A percentile compares a stretch with the other conserved stretches of the same genome.
phyloP scores from a whole-genome alignment of 2,888 invertebrate species.

The Atethmia centrago region DNA sequence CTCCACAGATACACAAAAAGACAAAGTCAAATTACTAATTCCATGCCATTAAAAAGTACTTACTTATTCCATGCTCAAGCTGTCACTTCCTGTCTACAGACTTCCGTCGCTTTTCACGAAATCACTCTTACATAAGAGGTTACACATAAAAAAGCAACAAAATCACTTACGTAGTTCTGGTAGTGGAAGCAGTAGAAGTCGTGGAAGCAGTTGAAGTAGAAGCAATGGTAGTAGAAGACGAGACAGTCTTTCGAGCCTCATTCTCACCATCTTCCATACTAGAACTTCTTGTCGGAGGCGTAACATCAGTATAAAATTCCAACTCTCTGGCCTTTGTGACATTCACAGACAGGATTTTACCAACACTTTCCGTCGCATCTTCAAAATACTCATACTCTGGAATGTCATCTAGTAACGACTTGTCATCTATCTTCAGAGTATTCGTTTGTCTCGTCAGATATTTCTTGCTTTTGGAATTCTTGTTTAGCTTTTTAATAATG shows the following conservation, averaged over 20 bases:
- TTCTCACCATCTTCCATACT: rapidly evolving
- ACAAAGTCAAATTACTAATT: too few relatives aligned
- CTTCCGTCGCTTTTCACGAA: too few relatives aligned
- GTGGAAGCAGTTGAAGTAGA: too few relatives aligned
- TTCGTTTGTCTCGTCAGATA: conserved; percentile 70
- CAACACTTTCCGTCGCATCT: conserved; percentile 34
- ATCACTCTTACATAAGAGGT: too few relatives aligned
- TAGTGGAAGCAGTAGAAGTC: too few relatives aligned
- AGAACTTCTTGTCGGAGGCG: rapidly evolving
- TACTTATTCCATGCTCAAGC: too few relatives aligned
- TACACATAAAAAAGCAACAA: too few relatives aligned
- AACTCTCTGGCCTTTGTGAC: conserved; percentile 4
- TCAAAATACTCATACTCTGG: conserved; percentile 67
- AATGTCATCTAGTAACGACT: conserved; percentile 49
- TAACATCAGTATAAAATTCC: conserved; percentile 11
- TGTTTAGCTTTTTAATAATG: conserved; percentile 72
- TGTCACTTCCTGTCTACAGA: too few relatives aligned
- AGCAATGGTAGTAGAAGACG: not conserved
- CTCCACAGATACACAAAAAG: too few relatives aligned
- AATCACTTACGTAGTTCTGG: conserved; percentile 9
- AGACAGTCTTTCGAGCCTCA: rapidly evolving
- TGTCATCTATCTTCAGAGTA: conserved; percentile 61
- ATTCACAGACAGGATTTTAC: conserved; percentile 11
- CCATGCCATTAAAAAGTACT: too few relatives aligned
- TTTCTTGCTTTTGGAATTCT: conserved; percentile 69